A percentile compares a stretch with the other conserved stretches of the same genome.
Conservation (phyloP, 2,888 invertebrate genomes). For the Dysmachus trigonus region DNA sequence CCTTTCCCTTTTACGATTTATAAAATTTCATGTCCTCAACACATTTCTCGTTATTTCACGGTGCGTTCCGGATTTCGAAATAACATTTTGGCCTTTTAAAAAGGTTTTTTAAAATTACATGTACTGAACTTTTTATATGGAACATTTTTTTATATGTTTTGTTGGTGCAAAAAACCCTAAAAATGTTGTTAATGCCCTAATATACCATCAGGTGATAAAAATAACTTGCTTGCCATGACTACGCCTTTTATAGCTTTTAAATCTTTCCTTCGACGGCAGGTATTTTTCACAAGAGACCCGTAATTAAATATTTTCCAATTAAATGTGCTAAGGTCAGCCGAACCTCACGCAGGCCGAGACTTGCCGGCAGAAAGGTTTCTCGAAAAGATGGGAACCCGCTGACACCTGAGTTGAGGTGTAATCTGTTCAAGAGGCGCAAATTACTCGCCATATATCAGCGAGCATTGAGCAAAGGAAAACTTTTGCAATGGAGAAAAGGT, state of each 20-base stretch:
- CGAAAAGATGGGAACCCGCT: not conserved
- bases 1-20: too few species aligned
- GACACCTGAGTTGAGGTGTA: not conserved
- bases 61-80: too few species aligned
- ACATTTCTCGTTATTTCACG: too few species aligned
- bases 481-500: not conserved
- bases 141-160: not conserved
- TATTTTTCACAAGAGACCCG: not conserved
- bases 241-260: not conserved
- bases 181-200: not conserved
- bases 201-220: not conserved
- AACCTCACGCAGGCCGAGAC: not conserved
- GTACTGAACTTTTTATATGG: not conserved
- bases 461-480: not conserved
- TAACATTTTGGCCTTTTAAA: too few species aligned
- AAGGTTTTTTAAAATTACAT: not conserved
- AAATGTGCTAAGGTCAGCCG: not conserved
- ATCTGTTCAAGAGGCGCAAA: not conserved
- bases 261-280: not conserved
- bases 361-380: not conserved
- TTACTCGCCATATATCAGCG: not conserved
- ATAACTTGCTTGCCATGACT: not conserved
- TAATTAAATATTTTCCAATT: not conserved
- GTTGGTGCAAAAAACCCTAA: not conserved
- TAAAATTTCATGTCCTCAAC: too few species aligned